Conservation (phyloP, 2,113 vertebrate genomes). For the Reinhardtius hippoglossoides region DNA sequence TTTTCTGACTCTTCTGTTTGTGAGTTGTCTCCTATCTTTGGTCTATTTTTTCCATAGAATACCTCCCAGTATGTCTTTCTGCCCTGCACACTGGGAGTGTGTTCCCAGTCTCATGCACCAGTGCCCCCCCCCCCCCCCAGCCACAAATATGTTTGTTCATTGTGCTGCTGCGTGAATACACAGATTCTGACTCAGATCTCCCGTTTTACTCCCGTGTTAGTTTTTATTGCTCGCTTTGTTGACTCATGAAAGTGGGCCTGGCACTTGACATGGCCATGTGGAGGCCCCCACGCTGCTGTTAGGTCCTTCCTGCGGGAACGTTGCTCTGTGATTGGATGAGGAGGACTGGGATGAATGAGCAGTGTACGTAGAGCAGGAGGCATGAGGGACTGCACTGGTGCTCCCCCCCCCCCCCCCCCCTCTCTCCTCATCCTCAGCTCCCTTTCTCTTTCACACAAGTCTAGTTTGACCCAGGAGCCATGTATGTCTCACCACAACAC, state of each 20-base stretch:
- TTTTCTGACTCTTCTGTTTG: not conserved
- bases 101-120: not conserved
- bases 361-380: constrained; percentile 69
- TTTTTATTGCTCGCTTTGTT: constrained; percentile 67
- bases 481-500: constrained; percentile 28
- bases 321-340: constrained; percentile 64
- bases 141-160: constrained; percentile 11
- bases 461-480: constrained; percentile 8
- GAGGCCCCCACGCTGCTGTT: constrained; percentile 68
- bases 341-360: constrained; percentile 66
- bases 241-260: constrained; percentile 65
- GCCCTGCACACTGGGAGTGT: not conserved
- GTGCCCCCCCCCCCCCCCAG: not conserved
- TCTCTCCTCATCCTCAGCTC: not conserved
- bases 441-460: not conserved
- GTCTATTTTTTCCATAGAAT: not conserved
- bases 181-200: constrained; percentile 34
- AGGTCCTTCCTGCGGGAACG: constrained; percentile 48
- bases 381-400: constrained; percentile 42
- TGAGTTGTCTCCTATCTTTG: not conserved
- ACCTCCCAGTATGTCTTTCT: not conserved
- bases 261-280: constrained; percentile 67
- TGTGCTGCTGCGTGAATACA: constrained; percentile 10
- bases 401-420: too few relatives aligned
- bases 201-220: constrained; percentile 48